Base-by-base conservation (phyloP, 2,888 invertebrate genomes). In the Choreutis nemorana region DNA sequence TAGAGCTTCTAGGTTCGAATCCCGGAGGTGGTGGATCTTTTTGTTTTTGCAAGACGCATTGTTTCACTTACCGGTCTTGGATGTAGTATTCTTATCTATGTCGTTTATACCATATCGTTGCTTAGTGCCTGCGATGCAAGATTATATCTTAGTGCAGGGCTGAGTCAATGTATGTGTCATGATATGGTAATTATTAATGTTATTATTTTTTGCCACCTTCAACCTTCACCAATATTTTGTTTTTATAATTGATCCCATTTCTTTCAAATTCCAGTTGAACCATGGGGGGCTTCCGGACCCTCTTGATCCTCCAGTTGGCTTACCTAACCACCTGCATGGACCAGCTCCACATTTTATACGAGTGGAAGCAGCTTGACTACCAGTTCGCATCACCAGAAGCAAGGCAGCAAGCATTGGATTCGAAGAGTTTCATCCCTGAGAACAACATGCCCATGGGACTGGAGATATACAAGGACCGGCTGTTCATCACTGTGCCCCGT, bases 321-420 rank as follows among this genome's bases (percentile, higher is more conserved):
- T 68, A 63, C 54, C 31, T 62, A 32, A 56, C 51, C 41, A 51
- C 46, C 16, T 73, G 81, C 41, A 86, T 85, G 73, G 87, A 87
- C 53, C 87, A 87, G 67, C 73, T 89, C 30, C 81, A 82, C 41
- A 85, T 88, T 26, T 78, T 82, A 27, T 89, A 84, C 59, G 83
- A 89, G 50, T 90, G 90, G 90, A 86, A 84, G 44, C 83, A 85
- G 58, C 65, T 90, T 27, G 88, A 89, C 55, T 90, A 83, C 56
- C 82, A 83, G 35, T 90, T 83, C 65, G 81, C 82, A 2, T 78
- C 53, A 16, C 63, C 79, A 1, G 81, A 81, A 4, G 81, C 71
- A 2, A 66, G 85, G 30, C 77, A 80, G 50, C 68, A 81, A 29
- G 88, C 88, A 11, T 65, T 87, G 22, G 71, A 77, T 15, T 72